These are phyloP conservation scores for Ptyas mucosa DNA, from an alignment of 2,113 vertebrate genomes.

Conservation along the genomic window DNA sequence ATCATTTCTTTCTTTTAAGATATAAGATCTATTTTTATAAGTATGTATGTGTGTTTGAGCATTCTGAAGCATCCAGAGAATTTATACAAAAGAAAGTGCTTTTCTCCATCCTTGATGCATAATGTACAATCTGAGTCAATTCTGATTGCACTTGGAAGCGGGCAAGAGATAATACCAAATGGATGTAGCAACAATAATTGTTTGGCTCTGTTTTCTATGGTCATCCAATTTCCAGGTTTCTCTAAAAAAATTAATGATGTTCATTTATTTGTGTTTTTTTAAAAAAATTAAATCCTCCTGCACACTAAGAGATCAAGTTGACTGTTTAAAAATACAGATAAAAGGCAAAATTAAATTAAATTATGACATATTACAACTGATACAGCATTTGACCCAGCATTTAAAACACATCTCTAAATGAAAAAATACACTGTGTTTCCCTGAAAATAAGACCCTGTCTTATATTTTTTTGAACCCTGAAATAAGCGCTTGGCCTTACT, in stretches of 20 bases:
- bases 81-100: background rate
- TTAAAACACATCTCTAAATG: background rate
- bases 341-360: background rate
- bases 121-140: conserved; percentile 7
- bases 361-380: background rate
- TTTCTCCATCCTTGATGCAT: background rate
- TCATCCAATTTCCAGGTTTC: background rate
- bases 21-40: background rate
- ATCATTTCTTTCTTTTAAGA: background rate
- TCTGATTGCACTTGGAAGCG: background rate
- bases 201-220: background rate
- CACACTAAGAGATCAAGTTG: background rate
- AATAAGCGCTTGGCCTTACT: too few relatives aligned
- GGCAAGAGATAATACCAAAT: background rate
- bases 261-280: background rate
- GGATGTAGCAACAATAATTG: background rate
- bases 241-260: background rate
- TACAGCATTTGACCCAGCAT: background rate
- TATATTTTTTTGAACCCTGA: too few relatives aligned
- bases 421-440: background rate
- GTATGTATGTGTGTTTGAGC: background rate
- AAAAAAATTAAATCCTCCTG: background rate
- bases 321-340: background rate
- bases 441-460: too few relatives aligned
- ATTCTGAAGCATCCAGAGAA: background rate